These are phyloP conservation scores for Drosophila sproati DNA, from an alignment of 1,140 invertebrate genomes.

Conservation along the genomic window DNA sequence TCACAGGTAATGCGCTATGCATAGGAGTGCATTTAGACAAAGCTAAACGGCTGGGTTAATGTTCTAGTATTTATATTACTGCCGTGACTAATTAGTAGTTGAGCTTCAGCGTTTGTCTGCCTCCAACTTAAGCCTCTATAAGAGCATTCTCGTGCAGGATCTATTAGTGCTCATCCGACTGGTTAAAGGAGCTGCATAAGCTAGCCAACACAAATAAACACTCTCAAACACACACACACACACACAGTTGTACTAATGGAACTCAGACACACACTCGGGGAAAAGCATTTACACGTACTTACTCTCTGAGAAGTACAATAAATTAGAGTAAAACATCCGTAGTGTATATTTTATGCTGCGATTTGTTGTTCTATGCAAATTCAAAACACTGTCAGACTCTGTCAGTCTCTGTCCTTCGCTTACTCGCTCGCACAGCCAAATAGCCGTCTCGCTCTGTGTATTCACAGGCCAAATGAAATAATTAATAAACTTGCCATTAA, in stretches of 20 bases:
- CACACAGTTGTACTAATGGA: not conserved
- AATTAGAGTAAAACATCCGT: slow-evolving; percentile 48
- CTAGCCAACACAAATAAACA: slow-evolving; percentile 1
- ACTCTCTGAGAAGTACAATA: slow-evolving; percentile 44
- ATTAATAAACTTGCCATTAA: slow-evolving; percentile 60
- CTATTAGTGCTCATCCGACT: slow-evolving; percentile 18
- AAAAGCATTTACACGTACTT: slow-evolving; percentile 3
- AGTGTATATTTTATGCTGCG: slow-evolving; percentile 23
- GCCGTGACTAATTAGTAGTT: slow-evolving; percentile 15
- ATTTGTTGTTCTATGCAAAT: slow-evolving; percentile 34
- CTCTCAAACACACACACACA: not conserved
- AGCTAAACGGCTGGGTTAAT: not conserved
- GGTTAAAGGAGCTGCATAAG: slow-evolving; percentile 26
- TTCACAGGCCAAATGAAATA: slow-evolving; percentile 58
- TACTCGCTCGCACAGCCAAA: not conserved
- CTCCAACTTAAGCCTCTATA: not conserved
- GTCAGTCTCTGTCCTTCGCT: not conserved
- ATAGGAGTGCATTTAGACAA: not conserved
- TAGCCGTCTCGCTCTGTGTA: slow-evolving; percentile 1
- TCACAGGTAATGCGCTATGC: not conserved
- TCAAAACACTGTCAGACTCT: slow-evolving; percentile 1
- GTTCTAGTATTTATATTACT: slow-evolving; percentile 9
- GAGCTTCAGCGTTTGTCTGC: slow-evolving; percentile 10
- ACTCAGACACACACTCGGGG: not conserved
- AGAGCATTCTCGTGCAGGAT: slow-evolving; percentile 1